phyloP scores from a whole-genome alignment of 2,888 invertebrate species.

The Polydesmus complanatus region DNA sequence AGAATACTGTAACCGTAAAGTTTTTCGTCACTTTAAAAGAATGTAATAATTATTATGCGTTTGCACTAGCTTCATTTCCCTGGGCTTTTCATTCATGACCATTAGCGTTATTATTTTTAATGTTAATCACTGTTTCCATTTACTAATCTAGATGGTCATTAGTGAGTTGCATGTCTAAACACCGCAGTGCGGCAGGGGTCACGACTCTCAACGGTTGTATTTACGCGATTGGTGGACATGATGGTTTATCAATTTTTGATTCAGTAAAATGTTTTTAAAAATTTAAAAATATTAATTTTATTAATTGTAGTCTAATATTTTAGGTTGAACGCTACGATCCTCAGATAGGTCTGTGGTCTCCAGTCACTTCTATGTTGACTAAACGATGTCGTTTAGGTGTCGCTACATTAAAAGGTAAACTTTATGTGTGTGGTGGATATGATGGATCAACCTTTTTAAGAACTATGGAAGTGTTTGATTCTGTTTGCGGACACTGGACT shows the following conservation, averaged over 20 bases:
- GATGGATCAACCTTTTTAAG: constrained; percentile 69
- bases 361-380: constrained; percentile 62
- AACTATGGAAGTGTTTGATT: constrained; percentile 68
- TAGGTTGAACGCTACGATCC: constrained; percentile 65
- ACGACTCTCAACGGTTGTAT: constrained; percentile 55
- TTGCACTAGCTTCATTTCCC: neutral
- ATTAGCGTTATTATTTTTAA: neutral
- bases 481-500: constrained; percentile 58
- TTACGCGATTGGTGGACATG: constrained; percentile 73
- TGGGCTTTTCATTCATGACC: neutral
- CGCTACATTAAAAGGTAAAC: constrained; percentile 60
- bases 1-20: too few species aligned
- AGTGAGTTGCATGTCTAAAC: constrained; percentile 56
- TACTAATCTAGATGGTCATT: constrained; percentile 46
- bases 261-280: constrained; percentile 42
- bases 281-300: too few species aligned
- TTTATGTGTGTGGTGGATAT: constrained; percentile 73
- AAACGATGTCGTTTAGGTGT: constrained; percentile 70
- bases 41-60: neutral
- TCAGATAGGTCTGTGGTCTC: constrained; percentile 53
- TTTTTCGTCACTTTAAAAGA: too few species aligned
- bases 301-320: too few species aligned
- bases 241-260: constrained; percentile 73
- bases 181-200: constrained; percentile 56
- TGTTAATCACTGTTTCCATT: constrained; percentile 3